Evolutionary conservation across 2,797 vertebrate species (phyloP).

Genomic region (Cynopterus sphinx): DNA sequence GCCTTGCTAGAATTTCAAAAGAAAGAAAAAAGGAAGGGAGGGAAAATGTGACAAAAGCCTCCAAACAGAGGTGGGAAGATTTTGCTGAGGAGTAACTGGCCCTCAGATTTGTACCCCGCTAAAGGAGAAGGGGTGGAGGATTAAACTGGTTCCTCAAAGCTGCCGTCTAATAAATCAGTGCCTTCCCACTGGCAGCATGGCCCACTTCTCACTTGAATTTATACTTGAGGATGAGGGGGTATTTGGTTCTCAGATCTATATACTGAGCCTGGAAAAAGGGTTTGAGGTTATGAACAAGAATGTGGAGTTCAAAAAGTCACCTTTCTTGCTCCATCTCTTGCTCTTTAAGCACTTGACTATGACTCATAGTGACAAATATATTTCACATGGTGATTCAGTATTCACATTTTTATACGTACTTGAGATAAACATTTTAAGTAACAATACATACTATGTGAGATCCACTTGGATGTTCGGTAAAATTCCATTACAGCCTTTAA

Average conservation of each 20-base stretch:
- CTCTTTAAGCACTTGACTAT: neutral
- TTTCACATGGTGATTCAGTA: slow-evolving; percentile 1
- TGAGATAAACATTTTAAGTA: slow-evolving; percentile 18
- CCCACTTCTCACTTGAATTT: neutral
- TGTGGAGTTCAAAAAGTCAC: neutral
- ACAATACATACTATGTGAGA: neutral
- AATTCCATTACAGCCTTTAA: neutral
- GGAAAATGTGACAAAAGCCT: neutral
- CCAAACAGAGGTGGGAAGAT: neutral
- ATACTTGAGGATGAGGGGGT: too few relatives aligned
- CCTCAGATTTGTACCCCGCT: neutral
- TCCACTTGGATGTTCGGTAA: neutral
- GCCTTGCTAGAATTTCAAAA: slow-evolving; percentile 4
- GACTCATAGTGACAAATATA: slow-evolving; percentile 12
- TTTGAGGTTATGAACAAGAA: neutral
- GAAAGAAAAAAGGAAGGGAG: neutral
- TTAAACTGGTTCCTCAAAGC: neutral
- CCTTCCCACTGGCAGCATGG: neutral
- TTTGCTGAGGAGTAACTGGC: neutral
- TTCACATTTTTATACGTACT: slow-evolving; percentile 22
- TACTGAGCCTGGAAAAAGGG: neutral
- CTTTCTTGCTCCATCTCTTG: neutral
- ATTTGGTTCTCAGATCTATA: neutral
- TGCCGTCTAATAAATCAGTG: neutral
- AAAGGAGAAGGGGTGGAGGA: neutral